Evolutionary conservation across 2,113 vertebrate genomes (phyloP).

Genomic region (Corythornis vintsioides): DNA sequence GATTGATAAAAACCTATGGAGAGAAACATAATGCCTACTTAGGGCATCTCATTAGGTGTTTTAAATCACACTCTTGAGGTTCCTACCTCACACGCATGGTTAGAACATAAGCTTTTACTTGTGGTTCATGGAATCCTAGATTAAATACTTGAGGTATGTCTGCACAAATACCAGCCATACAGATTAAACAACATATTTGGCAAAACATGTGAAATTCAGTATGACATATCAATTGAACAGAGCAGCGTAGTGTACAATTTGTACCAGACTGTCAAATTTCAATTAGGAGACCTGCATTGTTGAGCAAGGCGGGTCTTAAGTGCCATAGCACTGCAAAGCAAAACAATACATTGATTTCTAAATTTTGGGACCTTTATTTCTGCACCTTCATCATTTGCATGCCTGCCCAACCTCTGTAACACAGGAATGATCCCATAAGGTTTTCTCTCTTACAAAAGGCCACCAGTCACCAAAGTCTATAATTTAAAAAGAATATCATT

Average conservation of each 20-base stretch:
- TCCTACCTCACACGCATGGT: neutral
- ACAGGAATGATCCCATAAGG: neutral
- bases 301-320: too few relatives aligned
- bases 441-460: neutral
- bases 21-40: neutral
- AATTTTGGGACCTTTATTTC: neutral
- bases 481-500: neutral
- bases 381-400: neutral
- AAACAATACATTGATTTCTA: neutral
- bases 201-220: neutral
- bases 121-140: neutral
- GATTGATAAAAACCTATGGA: neutral
- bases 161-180: neutral
- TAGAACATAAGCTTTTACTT: neutral
- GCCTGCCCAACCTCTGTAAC: neutral
- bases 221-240: neutral
- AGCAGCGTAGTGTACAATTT: neutral
- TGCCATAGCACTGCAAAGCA: neutral
- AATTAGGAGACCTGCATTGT: too few relatives aligned
- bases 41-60: neutral
- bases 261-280: neutral
- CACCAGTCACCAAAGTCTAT: accelerated
- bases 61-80: neutral
- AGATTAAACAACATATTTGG: neutral
- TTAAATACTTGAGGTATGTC: neutral